phyloP scores from a whole-genome alignment of 2,113 vertebrate species.

The Chaetura pelagica region DNA sequence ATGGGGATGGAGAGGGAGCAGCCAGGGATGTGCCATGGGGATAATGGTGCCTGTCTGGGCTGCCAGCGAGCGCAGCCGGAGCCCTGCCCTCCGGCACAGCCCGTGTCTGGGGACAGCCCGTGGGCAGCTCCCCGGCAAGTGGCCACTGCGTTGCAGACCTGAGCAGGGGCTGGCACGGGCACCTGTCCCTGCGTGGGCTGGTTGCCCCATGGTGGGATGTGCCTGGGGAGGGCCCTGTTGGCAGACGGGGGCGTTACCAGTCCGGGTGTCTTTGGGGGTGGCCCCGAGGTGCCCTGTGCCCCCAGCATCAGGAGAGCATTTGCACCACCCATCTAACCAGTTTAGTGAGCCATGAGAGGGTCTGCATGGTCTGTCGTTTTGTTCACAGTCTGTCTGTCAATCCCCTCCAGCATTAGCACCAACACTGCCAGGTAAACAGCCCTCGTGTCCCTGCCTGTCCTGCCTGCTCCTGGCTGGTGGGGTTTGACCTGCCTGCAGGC shows the following conservation, averaged over 20 bases:
- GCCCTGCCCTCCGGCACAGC: not conserved
- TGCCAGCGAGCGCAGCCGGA: not conserved
- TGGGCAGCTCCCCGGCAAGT: not conserved
- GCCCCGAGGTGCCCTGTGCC: not conserved
- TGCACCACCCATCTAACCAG: too few relatives aligned
- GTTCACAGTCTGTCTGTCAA: fast-evolving
- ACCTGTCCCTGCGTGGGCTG: fast-evolving
- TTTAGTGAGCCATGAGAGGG: not conserved
- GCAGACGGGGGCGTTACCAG: not conserved
- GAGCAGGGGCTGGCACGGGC: not conserved
- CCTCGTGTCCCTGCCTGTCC: not conserved
- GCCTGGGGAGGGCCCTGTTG: fast-evolving
- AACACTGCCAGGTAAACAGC: not conserved
- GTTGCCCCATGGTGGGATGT: not conserved
- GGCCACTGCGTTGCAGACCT: fast-evolving
- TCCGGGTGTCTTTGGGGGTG: not conserved
- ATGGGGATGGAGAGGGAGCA: not conserved
- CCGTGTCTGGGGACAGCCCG: fast-evolving
- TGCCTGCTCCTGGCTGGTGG: not conserved
- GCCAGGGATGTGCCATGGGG: not conserved
- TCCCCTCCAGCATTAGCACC: not conserved
- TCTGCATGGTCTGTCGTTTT: not conserved
- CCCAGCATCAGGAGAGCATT: not conserved
- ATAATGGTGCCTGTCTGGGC: not conserved
- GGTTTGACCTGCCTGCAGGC: not conserved